Base-by-base conservation (phyloP, 1,140 invertebrate genomes). In the Drosophila nannoptera region DNA sequence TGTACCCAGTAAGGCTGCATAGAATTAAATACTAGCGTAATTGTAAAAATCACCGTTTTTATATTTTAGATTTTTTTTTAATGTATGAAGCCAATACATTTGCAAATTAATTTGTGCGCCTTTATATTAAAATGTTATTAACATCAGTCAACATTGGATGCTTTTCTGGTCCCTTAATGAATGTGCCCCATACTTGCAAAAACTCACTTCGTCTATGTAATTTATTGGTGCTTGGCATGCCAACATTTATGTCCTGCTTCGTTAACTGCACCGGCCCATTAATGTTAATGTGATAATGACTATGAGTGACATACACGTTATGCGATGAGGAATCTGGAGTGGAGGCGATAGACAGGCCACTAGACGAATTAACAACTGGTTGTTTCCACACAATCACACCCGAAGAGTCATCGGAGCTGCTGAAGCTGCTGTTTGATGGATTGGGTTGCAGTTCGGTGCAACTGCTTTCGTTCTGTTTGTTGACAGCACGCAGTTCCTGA, bases 261-360 rank as follows among this genome's bases (percentile, higher is more conserved):
- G 55, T 59, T 4, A 66, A 32, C 4, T 52, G 50, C 5, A 78
- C 58, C 6, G 61, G 48, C 7, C 61, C 78, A 42, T 78, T 68
- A 5, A 83, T 68, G 32, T 78, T 68, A 11, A 83, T 66, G 14
- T 83, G 73, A 5, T 73, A 63, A 16, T 84, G 75, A n/a, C 75
- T 83, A 22, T 76, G 71, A 2, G 46, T 78, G 8, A 83, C 74
- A 32, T 59, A 83, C 0, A 83, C 59, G 22, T 64, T 73, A 40
- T 52, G 69, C n/a, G 14, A 31, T 4, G 11, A 22, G 29, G 7
- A 36, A 2, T 56, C 53, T 4, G 14, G 5, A 4, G 5, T 5
- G 4, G 16, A 61, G 2, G n/a, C 4, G 3, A 56, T 22, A 5
- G 68, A 48, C 4, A 46, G 0, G 8, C 22, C 46, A 29, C 54